Conservation (phyloP, 2,797 vertebrate genomes). For the Champsocephalus esox region DNA sequence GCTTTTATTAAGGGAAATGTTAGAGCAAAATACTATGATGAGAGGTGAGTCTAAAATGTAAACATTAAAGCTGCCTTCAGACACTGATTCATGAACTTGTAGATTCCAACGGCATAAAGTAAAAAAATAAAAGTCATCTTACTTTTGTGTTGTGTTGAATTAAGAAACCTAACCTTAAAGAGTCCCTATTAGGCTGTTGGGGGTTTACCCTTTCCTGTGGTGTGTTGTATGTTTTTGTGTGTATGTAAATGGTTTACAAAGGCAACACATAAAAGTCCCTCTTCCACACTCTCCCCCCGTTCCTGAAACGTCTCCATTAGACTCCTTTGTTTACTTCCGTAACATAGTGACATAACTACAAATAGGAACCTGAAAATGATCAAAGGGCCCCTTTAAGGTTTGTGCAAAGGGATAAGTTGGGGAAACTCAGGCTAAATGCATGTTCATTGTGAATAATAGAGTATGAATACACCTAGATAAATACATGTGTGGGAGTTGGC, state of each 20-base stretch:
- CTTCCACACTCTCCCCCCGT: too few species aligned
- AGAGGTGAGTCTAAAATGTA: slow-evolving; percentile 1
- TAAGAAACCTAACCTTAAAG: neutral
- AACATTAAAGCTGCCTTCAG: neutral
- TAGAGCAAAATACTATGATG: slow-evolving; percentile 23
- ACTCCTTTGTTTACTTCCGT: too few species aligned
- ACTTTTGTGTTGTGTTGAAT: slow-evolving; percentile 10
- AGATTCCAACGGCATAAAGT: neutral
- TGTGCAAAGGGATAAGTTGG: neutral
- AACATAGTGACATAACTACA: too few species aligned
- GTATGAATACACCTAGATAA: slow-evolving; percentile 3
- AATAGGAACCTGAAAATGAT: too few species aligned
- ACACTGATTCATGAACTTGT: slow-evolving; percentile 3
- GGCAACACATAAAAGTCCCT: too few species aligned
- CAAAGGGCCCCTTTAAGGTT: neutral
- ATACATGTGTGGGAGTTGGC: neutral
- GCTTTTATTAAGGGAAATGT: slow-evolving; percentile 27
- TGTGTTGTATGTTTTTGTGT: too few species aligned
- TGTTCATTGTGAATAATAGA: slow-evolving; percentile 6
- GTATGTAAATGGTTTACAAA: too few species aligned
- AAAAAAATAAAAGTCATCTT: neutral
- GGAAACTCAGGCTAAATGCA: slow-evolving; percentile 3
- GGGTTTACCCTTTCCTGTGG: too few species aligned
- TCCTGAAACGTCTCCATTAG: too few species aligned
- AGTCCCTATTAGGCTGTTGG: too few species aligned